Conservation (phyloP, 1,140 invertebrate species). For the Lucilia sericata region DNA sequence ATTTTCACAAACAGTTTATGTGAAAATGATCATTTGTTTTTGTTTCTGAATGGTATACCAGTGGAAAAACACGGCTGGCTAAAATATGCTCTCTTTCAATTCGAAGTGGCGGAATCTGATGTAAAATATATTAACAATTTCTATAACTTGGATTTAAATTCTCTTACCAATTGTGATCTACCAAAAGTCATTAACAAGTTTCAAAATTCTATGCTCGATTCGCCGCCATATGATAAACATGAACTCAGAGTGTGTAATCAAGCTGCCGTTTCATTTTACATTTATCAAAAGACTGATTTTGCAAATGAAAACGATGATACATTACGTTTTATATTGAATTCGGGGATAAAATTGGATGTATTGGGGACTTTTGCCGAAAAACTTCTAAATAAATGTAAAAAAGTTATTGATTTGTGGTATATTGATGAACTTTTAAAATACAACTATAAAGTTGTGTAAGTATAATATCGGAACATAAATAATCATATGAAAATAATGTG, state of each 20-base stretch:
- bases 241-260: background rate
- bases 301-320: background rate
- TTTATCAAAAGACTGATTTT: background rate
- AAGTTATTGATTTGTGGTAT: background rate
- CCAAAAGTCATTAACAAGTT: background rate
- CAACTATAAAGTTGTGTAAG: background rate
- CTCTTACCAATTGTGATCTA: background rate
- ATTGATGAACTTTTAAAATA: slow-evolving; percentile 1
- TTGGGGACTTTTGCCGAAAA: background rate
- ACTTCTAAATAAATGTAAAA: background rate
- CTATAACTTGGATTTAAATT: background rate
- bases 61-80: background rate
- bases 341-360: background rate
- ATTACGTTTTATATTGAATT: background rate
- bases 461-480: background rate
- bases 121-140: background rate
- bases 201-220: background rate
- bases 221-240: background rate
- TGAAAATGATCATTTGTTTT: background rate
- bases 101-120: background rate
- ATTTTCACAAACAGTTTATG: slow-evolving; percentile 38
- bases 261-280: background rate
- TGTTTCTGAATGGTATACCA: background rate
- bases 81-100: background rate
- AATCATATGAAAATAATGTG: no score